These are phyloP conservation scores for Hydrolagus affinis DNA, from an alignment of 2,113 vertebrate genomes.

Conservation along the genomic window DNA sequence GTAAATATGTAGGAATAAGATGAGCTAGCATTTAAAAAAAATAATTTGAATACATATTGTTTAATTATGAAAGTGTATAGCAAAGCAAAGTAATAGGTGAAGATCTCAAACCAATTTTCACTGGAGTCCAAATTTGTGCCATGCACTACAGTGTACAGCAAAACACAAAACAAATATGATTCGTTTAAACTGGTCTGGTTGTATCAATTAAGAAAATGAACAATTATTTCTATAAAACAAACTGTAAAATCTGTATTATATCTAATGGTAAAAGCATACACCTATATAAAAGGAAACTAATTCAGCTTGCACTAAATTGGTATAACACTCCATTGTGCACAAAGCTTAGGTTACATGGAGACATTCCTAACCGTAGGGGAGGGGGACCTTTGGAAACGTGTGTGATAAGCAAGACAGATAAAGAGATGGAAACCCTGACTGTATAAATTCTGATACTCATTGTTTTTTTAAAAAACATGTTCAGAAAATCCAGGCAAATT, in stretches of 20 bases:
- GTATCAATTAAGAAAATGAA: neutral
- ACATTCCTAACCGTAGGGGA: neutral
- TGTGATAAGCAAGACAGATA: neutral
- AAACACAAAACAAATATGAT: neutral
- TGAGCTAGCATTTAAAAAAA: neutral
- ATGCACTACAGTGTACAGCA: constrained; percentile 12
- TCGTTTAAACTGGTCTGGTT: neutral
- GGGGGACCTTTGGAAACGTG: constrained; percentile 26
- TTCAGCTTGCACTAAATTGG: neutral
- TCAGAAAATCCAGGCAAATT: constrained; percentile 17
- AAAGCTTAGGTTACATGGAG: constrained; percentile 20
- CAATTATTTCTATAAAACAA: neutral
- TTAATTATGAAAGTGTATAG: neutral
- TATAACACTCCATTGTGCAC: constrained; percentile 8
- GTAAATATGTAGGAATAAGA: neutral
- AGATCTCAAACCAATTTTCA: neutral
- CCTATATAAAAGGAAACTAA: neutral
- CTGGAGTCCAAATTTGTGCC: neutral
- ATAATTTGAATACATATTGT: neutral
- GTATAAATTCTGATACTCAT: neutral
- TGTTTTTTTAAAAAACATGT: neutral
- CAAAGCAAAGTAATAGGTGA: neutral
- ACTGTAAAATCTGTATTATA: neutral
- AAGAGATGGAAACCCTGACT: neutral
- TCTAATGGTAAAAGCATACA: neutral